Base-by-base conservation (phyloP, 2,888 invertebrate species). In the Xestoiulus laeticollis region DNA sequence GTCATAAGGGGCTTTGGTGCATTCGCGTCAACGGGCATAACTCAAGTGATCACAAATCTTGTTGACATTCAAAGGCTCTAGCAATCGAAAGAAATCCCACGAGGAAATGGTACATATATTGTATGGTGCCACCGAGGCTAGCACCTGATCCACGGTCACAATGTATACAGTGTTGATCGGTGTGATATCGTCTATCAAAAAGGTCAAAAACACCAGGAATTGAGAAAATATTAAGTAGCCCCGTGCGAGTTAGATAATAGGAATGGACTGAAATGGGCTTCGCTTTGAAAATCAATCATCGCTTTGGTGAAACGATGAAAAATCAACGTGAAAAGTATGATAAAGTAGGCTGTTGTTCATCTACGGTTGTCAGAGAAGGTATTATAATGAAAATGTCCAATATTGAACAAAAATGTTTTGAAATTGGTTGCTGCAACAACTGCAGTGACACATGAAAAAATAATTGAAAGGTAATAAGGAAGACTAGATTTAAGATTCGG, bases 1-100 rank as follows among this genome's bases (percentile, higher is more conserved):
- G 68, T 68, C 68, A 68, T 68, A 68, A 68, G 68, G 68, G 68
- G 68, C 68, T 68, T 68, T 68, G 68, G 68, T 68, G 68, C 68
- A 68, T 26, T 26, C 26, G 68, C 68, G 68, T 68, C 68, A 68
- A 68, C 68, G 22, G 68, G 68, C 68, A 68, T 68, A 68, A 68
- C 68, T 68, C 68, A 68, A 68, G 68, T 68, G 68, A 68, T 68
- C 68, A 68, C 68, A 68, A 68, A 68, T 68, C 68, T 68, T 68
- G 68, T 68, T 68, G 68, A 68, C 68, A 68, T 68, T 68, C 68
- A 68, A 68, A 68, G 68, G 68, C 68, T 68, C 22, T 59, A 68
- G 68, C 68, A 68, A 68, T 68, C 68, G 22, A 26, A 68, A 68
- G 68, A 68, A 68, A 68, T 68, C 68, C 68, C 68, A 68, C 26